phyloP scores from a whole-genome alignment of 1,140 invertebrate species.

The Dolichoris vasculosae region DNA sequence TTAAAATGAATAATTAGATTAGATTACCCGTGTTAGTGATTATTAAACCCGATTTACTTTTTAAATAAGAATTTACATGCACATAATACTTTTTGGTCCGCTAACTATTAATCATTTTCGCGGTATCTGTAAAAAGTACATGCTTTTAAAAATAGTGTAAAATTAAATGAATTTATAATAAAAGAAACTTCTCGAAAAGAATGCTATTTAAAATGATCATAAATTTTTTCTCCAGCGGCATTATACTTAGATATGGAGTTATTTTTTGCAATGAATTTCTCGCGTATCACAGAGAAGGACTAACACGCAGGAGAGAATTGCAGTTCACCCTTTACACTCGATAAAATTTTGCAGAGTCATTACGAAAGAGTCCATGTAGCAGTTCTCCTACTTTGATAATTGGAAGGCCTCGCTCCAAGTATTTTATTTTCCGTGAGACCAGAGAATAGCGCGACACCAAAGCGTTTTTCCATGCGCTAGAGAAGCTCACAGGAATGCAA shows the following conservation, averaged over 20 bases:
- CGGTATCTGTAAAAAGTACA: no score
- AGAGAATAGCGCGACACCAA: background rate
- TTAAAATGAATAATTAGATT: no score
- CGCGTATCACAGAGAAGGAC: background rate
- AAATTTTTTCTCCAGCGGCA: no score
- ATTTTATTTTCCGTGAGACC: constrained; percentile 9
- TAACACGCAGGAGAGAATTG: background rate
- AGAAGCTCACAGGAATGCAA: constrained; percentile 11
- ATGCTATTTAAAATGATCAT: no score
- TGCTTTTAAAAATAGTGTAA: no score
- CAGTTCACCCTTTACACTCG: constrained; percentile 34
- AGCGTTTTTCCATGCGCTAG: constrained; percentile 33
- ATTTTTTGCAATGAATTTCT: background rate
- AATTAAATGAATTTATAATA: background rate
- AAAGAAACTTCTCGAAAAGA: no score
- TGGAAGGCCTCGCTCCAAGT: constrained; percentile 6
- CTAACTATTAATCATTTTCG: no score
- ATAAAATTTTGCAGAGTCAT: constrained; percentile 45
- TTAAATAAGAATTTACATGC: no score
- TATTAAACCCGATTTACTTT: no score
- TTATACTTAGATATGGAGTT: background rate
- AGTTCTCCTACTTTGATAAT: constrained; percentile 35
- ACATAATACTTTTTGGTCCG: no score
- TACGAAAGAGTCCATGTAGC: constrained; percentile 21
- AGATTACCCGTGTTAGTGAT: no score